These are phyloP conservation scores for Trachelus tabidus DNA, from an alignment of 2,888 invertebrate species.

Conservation along the genomic window DNA sequence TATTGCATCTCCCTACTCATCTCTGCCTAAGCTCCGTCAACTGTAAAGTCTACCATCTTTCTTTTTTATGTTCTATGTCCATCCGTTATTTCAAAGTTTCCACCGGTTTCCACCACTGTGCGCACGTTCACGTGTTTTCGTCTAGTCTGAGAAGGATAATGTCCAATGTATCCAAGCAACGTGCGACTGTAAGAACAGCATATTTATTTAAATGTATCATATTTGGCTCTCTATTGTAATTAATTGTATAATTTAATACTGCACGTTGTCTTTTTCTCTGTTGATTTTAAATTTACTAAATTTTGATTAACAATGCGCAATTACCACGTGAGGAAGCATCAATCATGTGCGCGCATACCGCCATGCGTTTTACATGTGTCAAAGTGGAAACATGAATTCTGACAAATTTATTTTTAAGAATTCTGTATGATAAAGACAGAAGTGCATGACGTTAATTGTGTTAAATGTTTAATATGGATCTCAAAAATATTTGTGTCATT, in stretches of 20 bases:
- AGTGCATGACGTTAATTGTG: too few relatives aligned
- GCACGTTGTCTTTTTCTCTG: background rate
- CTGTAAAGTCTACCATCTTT: background rate
- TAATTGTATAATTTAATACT: background rate
- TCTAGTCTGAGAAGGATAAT: background rate
- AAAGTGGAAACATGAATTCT: too few relatives aligned
- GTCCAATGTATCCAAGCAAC: background rate
- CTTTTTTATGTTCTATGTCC: background rate
- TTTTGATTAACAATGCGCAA: background rate
- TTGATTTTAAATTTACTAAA: background rate
- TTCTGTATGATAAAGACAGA: too few relatives aligned
- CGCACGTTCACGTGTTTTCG: background rate
- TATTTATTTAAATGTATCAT: background rate
- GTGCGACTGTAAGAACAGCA: background rate
- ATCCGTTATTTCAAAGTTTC: background rate
- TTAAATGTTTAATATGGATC: too few relatives aligned
- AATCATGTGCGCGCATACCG: background rate
- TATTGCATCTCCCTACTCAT: too few relatives aligned
- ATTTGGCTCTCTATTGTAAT: background rate
- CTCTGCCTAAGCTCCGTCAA: background rate
- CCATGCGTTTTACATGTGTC: background rate
- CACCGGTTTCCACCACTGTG: background rate
- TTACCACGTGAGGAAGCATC: background rate
- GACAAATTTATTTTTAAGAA: too few relatives aligned
- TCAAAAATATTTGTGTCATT: too few relatives aligned